Conservation (phyloP, 2,797 vertebrate species). For the Crocodylus rhombifer region DNA sequence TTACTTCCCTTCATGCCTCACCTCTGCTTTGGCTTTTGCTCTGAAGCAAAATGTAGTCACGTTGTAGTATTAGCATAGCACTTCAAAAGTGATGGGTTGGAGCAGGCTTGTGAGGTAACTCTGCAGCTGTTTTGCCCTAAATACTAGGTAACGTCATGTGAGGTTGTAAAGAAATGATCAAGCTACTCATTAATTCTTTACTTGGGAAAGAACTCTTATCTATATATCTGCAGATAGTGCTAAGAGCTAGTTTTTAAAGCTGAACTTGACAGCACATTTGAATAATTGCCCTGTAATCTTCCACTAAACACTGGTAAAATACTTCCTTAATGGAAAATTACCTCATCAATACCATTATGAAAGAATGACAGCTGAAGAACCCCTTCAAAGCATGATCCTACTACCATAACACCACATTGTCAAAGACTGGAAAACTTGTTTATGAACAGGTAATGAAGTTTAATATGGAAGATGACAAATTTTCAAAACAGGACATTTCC, state of each 20-base stretch:
- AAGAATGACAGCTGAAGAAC: constrained; percentile 30
- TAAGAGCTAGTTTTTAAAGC: constrained; percentile 60
- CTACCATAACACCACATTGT: background rate
- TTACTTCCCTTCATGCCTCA: background rate
- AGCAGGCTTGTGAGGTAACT: background rate
- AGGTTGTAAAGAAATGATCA: background rate
- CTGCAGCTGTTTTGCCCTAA: background rate
- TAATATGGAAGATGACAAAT: background rate
- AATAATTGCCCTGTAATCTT: constrained; percentile 63
- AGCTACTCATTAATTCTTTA: constrained; percentile 40
- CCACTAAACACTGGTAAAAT: constrained; percentile 52
- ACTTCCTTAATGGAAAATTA: constrained; percentile 67
- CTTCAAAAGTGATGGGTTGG: rapidly evolving
- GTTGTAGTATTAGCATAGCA: background rate
- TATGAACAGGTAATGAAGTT: background rate
- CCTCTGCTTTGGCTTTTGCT: background rate
- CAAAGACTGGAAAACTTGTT: constrained; percentile 28
- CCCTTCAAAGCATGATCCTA: constrained; percentile 17
- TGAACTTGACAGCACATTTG: constrained; percentile 51
- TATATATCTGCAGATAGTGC: constrained; percentile 12
- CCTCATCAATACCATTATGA: constrained; percentile 55
- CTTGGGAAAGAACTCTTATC: constrained; percentile 5
- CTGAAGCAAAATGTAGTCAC: background rate
- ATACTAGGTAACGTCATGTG: background rate
- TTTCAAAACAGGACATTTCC: background rate